Base-by-base conservation (phyloP, 2,888 invertebrate genomes). In the Mesochorus sp. region DNA sequence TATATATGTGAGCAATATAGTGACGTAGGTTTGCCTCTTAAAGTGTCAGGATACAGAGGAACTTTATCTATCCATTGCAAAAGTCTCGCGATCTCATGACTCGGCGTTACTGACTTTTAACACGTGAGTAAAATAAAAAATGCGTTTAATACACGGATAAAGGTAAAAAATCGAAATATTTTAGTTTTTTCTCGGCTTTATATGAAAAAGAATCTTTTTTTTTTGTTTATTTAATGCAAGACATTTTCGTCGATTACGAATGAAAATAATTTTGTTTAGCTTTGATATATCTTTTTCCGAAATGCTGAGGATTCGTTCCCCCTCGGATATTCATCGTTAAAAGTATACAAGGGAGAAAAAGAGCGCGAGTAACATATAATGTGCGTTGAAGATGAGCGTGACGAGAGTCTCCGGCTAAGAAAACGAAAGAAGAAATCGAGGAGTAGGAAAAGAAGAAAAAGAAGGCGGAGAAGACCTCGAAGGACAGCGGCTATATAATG, bases 401-500 rank as follows among this genome's bases (percentile, higher is more conserved):
- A 47, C 62, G 53, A 49, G 42, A 10, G 2, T n/a, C 8, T 44
- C 44, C 0, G 17, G 12, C 14, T 12, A 8, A 44, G 17, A 17
- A 44, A 17, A 34, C 81, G 76, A 80, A 81, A 81, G 19, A 49
- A 49, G 34, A 64, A 49, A 49, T 34, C 34, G 14, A 6, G 28
- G 6, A 47, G 80, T 70, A 76, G 71, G 75, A 70, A 80, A 83
- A 81, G 80, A 82, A 82, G 83, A 81, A 81, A 75, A 71, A 79
- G 74, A 79, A 75, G 74, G 78, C 82, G 83, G 81, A 81, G 81
- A 84, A 82, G 83, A 84, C 81, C 80, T 82, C 83, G 88, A 89
- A 89, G 90, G 89, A 89, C 90, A 89, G 83, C 87, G 81, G 86
- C 89, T 88, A 88, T n/a, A n/a, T 88, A 89, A 89, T 88, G 87